Evolutionary conservation across 2,797 vertebrate species (phyloP).

Genomic region (Megalops cyprinoides): DNA sequence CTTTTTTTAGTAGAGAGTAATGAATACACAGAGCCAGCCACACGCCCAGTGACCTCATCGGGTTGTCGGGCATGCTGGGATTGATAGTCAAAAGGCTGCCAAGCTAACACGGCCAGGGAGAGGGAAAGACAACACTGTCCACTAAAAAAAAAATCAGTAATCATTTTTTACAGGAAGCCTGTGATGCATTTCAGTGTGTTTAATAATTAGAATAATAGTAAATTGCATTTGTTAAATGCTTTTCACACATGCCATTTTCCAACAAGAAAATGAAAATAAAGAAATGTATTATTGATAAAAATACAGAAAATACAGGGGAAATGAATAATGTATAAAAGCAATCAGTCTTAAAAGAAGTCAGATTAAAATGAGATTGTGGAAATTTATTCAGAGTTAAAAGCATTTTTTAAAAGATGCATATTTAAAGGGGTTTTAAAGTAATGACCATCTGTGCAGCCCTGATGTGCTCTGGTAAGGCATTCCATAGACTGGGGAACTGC

Average conservation of each 20-base stretch:
- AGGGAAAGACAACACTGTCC: background rate
- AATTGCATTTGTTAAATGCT: no score
- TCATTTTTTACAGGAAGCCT: background rate
- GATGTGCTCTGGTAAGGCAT: no score
- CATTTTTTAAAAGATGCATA: no score
- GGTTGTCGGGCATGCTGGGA: background rate
- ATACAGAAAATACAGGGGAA: no score
- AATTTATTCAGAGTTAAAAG: no score
- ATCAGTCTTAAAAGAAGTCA: no score
- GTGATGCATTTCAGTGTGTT: background rate
- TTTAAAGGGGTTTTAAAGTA: background rate
- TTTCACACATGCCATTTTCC: no score
- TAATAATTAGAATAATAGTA: no score
- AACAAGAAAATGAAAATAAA: no score
- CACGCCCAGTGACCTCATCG: background rate
- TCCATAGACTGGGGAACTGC: background rate
- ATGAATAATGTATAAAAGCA: no score
- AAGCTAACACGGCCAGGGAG: background rate
- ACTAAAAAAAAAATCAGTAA: background rate
- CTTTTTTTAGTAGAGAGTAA: constrained; percentile 1
- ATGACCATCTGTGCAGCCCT: background rate
- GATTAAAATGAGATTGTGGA: no score
- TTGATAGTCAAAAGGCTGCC: background rate
- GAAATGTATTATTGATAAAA: no score
- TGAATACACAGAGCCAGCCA: background rate